A percentile compares a stretch with the other conserved stretches of the same genome.
Evolutionary conservation across 2,797 vertebrate genomes (phyloP).

Genomic region (Trachops cirrhosus): DNA sequence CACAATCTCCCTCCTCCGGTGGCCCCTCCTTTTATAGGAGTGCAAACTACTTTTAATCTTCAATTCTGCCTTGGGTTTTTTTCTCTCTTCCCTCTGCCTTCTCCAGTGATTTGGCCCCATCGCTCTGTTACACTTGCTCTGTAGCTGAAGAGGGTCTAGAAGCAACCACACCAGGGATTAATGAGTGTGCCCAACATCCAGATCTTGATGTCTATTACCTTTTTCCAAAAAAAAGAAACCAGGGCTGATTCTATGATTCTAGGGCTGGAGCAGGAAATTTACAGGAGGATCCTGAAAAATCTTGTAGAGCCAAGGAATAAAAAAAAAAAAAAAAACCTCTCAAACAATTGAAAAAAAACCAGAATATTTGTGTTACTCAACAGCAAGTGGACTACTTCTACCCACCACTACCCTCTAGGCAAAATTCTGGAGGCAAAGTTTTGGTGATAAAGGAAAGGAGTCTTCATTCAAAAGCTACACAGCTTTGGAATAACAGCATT

Average conservation of each 20-base stretch:
- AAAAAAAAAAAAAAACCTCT: neutral
- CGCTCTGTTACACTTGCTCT: neutral
- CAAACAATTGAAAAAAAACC: neutral
- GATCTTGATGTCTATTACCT: neutral
- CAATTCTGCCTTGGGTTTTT: neutral
- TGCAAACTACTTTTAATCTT: neutral
- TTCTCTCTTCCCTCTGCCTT: too few species aligned
- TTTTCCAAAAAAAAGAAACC: neutral
- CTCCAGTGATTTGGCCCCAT: too few species aligned
- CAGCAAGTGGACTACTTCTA: neutral
- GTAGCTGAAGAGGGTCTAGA: neutral
- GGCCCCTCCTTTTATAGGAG: neutral
- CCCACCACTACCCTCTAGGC: neutral
- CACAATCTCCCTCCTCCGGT: fast-evolving
- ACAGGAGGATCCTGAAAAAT: neutral
- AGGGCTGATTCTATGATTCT: neutral
- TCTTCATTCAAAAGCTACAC: neutral
- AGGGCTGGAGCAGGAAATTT: neutral
- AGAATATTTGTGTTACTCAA: neutral
- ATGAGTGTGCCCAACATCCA: neutral
- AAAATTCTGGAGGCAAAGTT: neutral
- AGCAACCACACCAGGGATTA: neutral
- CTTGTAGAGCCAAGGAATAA: neutral
- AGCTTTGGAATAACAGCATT: neutral
- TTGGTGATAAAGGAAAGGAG: neutral